Evolutionary conservation across 1,140 invertebrate genomes (phyloP).

Genomic region (Drosophila pandora): DNA sequence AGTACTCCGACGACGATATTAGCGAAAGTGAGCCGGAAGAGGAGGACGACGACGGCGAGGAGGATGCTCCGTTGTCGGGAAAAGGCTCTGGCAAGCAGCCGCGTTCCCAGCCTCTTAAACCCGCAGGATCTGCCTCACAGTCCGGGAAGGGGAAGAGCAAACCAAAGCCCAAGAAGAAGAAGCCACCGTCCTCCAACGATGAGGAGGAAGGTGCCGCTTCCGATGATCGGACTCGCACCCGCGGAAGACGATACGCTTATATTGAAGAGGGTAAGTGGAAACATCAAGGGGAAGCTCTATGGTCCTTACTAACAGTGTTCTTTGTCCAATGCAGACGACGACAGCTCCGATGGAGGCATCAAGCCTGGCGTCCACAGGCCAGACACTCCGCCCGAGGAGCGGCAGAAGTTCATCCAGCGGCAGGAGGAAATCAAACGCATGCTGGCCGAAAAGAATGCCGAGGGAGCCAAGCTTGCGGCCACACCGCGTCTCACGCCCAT

Average conservation of each 20-base stretch:
- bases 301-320: neutral
- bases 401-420: slow-evolving; percentile 81
- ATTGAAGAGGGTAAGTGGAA: slow-evolving; percentile 84
- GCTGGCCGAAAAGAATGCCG: slow-evolving; percentile 82
- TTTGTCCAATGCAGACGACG: slow-evolving; percentile 50
- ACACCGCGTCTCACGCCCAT: slow-evolving; percentile 78
- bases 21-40: slow-evolving; percentile 76
- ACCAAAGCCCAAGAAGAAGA: slow-evolving; percentile 64
- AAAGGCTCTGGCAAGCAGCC: slow-evolving; percentile 80
- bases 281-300: neutral
- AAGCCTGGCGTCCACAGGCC: slow-evolving; percentile 84
- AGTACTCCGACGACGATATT: slow-evolving; percentile 80
- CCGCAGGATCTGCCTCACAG: slow-evolving; percentile 38
- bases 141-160: slow-evolving; percentile 62
- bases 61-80: slow-evolving; percentile 53
- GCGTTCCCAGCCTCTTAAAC: slow-evolving; percentile 68
- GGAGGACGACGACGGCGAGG: slow-evolving; percentile 71
- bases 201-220: slow-evolving; percentile 84
- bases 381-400: slow-evolving; percentile 82
- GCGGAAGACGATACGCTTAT: slow-evolving; percentile 89
- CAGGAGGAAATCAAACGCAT: slow-evolving; percentile 83
- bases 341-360: slow-evolving; percentile 85
- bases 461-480: slow-evolving; percentile 78
- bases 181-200: slow-evolving; percentile 54
- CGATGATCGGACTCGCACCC: slow-evolving; percentile 86